Evolutionary conservation across 2,888 invertebrate species (phyloP).

Genomic region (Cremastinae sp.): DNA sequence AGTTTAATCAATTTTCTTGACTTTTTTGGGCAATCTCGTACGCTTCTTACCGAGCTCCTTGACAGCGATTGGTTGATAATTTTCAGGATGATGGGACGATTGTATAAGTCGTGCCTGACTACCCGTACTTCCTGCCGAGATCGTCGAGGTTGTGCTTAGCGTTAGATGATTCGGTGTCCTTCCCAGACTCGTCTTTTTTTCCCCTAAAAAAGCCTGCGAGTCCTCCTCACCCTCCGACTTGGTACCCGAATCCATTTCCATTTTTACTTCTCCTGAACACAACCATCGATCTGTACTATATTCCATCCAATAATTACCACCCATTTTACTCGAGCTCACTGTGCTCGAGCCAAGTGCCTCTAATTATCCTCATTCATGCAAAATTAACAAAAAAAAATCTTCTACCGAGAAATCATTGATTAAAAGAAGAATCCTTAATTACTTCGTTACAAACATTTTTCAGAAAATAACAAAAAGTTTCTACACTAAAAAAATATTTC

Average conservation of each 20-base stretch:
- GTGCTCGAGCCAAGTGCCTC: slow-evolving; percentile 37
- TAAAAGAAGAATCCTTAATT: too few relatives aligned
- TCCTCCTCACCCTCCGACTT: slow-evolving; percentile 95
- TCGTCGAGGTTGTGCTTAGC: slow-evolving; percentile 94
- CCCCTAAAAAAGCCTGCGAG: slow-evolving; percentile 84
- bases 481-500: too few relatives aligned
- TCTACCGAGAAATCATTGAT: too few relatives aligned
- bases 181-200: slow-evolving; percentile 86
- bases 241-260: slow-evolving; percentile 86
- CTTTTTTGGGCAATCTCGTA: slow-evolving; percentile 62
- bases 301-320: slow-evolving; percentile 52
- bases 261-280: slow-evolving; percentile 76
- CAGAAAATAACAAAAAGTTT: too few relatives aligned
- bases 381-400: background rate
- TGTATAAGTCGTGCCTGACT: slow-evolving; percentile 96
- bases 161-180: slow-evolving; percentile 96
- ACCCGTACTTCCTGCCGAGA: slow-evolving; percentile 96
- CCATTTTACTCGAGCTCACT: slow-evolving; percentile 41
- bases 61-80: slow-evolving; percentile 93
- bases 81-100: slow-evolving; percentile 95
- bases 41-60: slow-evolving; percentile 92
- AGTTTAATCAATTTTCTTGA: slow-evolving; percentile 75
- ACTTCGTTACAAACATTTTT: too few relatives aligned
- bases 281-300: slow-evolving; percentile 61
- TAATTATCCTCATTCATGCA: slow-evolving; percentile 11